Evolutionary conservation across 2,888 invertebrate genomes (phyloP).

Genomic region (Leucophora obtusa): DNA sequence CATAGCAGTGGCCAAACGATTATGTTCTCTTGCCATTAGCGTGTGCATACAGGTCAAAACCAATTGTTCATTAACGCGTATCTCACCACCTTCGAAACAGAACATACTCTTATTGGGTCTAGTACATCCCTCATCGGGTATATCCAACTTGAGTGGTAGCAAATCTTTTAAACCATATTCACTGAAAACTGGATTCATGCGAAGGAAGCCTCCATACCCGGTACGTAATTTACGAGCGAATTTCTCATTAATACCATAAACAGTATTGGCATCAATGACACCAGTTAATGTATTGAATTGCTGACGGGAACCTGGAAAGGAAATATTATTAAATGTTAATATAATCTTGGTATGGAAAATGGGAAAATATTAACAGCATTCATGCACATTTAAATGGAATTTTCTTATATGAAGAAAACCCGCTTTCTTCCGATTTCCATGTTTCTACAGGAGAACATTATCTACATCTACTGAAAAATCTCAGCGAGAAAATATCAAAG

Average conservation of each 20-base stretch:
- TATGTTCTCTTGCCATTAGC: slow-evolving; percentile 93
- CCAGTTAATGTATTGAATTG: slow-evolving; percentile 93
- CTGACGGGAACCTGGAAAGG: slow-evolving; percentile 84
- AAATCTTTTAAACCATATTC: slow-evolving; percentile 93
- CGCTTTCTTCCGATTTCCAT: too few relatives aligned
- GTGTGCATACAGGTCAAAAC: slow-evolving; percentile 95
- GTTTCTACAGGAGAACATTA: too few relatives aligned
- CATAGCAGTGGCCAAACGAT: slow-evolving; percentile 87
- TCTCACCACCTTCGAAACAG: slow-evolving; percentile 96
- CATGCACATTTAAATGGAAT: too few relatives aligned
- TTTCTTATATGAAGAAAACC: too few relatives aligned
- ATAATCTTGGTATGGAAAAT: too few relatives aligned
- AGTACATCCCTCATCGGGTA: slow-evolving; percentile 95
- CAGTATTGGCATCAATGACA: slow-evolving; percentile 91
- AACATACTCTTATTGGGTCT: slow-evolving; percentile 93
- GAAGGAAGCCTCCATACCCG: slow-evolving; percentile 88
- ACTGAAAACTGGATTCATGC: slow-evolving; percentile 93
- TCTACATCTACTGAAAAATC: too few relatives aligned
- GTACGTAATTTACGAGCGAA: slow-evolving; percentile 90
- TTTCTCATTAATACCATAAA: slow-evolving; percentile 91
- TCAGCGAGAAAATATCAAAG: too few relatives aligned
- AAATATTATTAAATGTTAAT: too few relatives aligned
- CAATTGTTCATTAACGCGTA: slow-evolving; percentile 94
- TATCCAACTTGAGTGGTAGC: slow-evolving; percentile 90
- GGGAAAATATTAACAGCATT: too few relatives aligned